Base-by-base conservation (phyloP, 2,797 vertebrate genomes). In the Smutsia gigantea region DNA sequence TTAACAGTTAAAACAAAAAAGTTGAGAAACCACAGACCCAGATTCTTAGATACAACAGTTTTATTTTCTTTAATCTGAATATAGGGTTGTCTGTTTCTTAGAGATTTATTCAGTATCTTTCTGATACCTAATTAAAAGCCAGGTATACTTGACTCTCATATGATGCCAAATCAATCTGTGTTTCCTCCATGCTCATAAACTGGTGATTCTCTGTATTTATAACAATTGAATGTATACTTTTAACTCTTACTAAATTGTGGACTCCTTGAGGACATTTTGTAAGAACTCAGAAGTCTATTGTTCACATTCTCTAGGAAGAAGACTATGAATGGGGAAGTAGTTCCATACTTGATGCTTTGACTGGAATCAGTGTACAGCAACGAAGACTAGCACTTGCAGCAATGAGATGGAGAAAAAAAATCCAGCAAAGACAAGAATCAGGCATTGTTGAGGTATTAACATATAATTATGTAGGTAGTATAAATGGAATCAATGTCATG, bases 261-360 rank as follows among this genome's bases (percentile, higher is more conserved):
- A 66, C 37, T 77, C 68, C 49, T 49, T 61, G 27, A 84, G 51
- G 64, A 83, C 14, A 18, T 29, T 14, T 46, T 84, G 11, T 63
- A 89, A 49, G 53, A 81, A 66, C 84, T 93, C 27, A 75, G 5
- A 46, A 12, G 31, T 66, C 42, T 89, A 19, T 51, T 95, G 77
- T 21, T 23, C 57, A 91, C 2, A 29, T 96, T 96, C 84, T 98
- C 18, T 98, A 99, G 99, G 99, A 99, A 98, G 99, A 99, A 87
- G 99, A 99, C 66, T 99, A 99, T 23, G 99, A 99, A 95, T 99
- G 99, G 99, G 99, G 99, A 97, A 99, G 99, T 90, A 98, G 98
- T 94, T 99, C 98, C 87, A 99, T 99, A 96, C 98, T 99, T 82
- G 99, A 99, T 9, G 99, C 98, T 66, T 95, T 99, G 87, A 98